These are phyloP conservation scores for Amphipoea oculea DNA, from an alignment of 2,888 invertebrate genomes.

Conservation along the genomic window DNA sequence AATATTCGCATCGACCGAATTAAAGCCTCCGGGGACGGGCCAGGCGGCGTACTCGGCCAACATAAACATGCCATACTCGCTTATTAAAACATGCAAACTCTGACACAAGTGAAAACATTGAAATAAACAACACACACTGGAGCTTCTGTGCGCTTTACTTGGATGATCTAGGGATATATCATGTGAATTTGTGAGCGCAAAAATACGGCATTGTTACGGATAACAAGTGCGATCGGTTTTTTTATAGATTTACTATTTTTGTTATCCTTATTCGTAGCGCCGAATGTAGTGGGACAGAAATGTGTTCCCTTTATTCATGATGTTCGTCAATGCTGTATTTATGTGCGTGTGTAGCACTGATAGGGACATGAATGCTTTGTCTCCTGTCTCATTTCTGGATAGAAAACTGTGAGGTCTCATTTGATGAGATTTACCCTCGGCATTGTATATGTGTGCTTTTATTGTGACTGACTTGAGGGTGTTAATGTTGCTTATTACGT, in stretches of 20 bases:
- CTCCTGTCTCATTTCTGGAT: slow-evolving; percentile 61
- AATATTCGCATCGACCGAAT: slow-evolving; percentile 63
- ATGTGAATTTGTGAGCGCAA: slow-evolving; percentile 50
- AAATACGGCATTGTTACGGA: slow-evolving; percentile 60
- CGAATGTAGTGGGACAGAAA: slow-evolving; percentile 9
- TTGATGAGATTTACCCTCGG: slow-evolving; percentile 37
- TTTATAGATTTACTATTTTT: slow-evolving; percentile 32
- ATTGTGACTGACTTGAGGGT: slow-evolving; percentile 58
- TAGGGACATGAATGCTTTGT: slow-evolving; percentile 58
- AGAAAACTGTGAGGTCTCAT: slow-evolving; percentile 57
- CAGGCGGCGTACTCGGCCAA: slow-evolving; percentile 56
- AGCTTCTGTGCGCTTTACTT: slow-evolving; percentile 44
- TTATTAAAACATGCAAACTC: slow-evolving; percentile 64
- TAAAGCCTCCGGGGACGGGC: slow-evolving; percentile 67
- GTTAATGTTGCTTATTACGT: slow-evolving; percentile 65
- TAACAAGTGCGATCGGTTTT: slow-evolving; percentile 40
- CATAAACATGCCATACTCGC: slow-evolving; percentile 64
- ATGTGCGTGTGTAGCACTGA: slow-evolving; percentile 54
- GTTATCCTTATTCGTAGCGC: slow-evolving; percentile 12
- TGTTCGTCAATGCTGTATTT: slow-evolving; percentile 57
- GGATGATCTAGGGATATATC: slow-evolving; percentile 21
- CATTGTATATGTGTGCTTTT: slow-evolving; percentile 67
- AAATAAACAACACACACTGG: slow-evolving; percentile 41
- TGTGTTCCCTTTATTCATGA: slow-evolving; percentile 55
- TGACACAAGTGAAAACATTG: slow-evolving; percentile 52